These are phyloP conservation scores for Odontophorus gujanensis DNA, from an alignment of 2,113 vertebrate species.

Conservation along the genomic window DNA sequence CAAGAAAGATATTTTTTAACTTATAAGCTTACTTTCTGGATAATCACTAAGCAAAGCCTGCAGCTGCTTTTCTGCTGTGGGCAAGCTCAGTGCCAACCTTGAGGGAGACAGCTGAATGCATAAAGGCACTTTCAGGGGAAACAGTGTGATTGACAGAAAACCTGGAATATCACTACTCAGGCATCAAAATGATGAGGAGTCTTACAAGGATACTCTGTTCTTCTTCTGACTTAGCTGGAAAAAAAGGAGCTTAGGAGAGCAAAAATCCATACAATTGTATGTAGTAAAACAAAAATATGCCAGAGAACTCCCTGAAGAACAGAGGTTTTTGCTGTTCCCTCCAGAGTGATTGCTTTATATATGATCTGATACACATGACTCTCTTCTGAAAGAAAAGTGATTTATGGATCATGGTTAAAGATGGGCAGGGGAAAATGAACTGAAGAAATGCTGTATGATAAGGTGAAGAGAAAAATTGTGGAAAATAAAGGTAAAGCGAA, in stretches of 20 bases:
- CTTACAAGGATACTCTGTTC: not conserved
- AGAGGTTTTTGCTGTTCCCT: not conserved
- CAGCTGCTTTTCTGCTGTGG: not conserved
- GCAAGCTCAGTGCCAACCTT: not conserved
- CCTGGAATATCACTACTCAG: not conserved
- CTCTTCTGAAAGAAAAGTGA: not conserved
- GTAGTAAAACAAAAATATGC: not conserved
- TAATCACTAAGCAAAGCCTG: accelerated
- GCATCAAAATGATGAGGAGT: not conserved
- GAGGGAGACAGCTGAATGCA: not conserved
- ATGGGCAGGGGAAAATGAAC: not conserved
- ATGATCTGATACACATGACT: not conserved
- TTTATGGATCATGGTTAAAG: not conserved
- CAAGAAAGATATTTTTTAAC: not conserved
- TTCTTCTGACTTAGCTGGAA: not conserved
- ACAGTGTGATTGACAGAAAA: not conserved
- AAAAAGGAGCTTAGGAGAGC: not conserved
- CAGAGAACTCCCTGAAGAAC: not conserved
- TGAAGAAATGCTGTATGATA: not conserved
- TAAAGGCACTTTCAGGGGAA: not conserved
- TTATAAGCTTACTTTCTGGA: not conserved
- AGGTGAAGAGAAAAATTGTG: not conserved
- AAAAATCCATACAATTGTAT: not conserved
- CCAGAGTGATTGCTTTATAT: not conserved
- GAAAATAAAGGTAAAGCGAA: not conserved